Base-by-base conservation (phyloP, 2,797 vertebrate genomes). In the Pseudochirops corinnae region DNA sequence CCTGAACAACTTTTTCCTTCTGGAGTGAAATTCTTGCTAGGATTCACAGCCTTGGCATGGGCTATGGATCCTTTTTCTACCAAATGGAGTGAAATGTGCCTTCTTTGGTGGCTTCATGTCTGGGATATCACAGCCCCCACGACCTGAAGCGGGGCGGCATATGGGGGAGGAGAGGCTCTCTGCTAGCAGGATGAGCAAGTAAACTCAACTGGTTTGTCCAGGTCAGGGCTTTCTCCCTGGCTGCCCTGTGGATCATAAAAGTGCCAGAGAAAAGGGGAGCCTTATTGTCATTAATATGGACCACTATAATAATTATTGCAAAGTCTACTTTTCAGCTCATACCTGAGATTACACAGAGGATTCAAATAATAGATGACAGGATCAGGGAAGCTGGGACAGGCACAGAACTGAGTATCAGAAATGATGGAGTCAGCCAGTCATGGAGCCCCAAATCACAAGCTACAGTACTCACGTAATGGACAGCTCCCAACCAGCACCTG, bases 11-110 rank as follows among this genome's bases (percentile, higher is more conserved):
- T 94, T 98, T 98, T 96, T 97, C 90, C 97, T 91, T 97, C 98
- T 98, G 98, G 98, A 98, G 98, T 98, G 98, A 98, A 98, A 98
- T 4, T 91, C 94, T 94, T 93, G 95, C 53, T 91, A 95, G 94
- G 92, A 94, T 97, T 55, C 31, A 52, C 24, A 6, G 29, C 24
- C 29, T 90, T 3, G 1, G 50, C 90, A 28, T 18, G 33, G 62
- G 16, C 52, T 52, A 26, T 53, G 50, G 52, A 12, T 90, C 10
- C 52, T 29, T 26, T 18, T 91, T 16, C 50, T 82, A 46, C 16
- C 67, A 39, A 9, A 82, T 9, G 90, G 31, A 91, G 28, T 13
- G 7, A 6, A 6, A 21, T 13, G 5, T 13, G 4, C 91, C 55
- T 58, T 57, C 28, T 31, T 1, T 9, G 16, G 74, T 24, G 28